Evolutionary conservation across 2,797 vertebrate species (phyloP).

Genomic region (Mareca penelope): DNA sequence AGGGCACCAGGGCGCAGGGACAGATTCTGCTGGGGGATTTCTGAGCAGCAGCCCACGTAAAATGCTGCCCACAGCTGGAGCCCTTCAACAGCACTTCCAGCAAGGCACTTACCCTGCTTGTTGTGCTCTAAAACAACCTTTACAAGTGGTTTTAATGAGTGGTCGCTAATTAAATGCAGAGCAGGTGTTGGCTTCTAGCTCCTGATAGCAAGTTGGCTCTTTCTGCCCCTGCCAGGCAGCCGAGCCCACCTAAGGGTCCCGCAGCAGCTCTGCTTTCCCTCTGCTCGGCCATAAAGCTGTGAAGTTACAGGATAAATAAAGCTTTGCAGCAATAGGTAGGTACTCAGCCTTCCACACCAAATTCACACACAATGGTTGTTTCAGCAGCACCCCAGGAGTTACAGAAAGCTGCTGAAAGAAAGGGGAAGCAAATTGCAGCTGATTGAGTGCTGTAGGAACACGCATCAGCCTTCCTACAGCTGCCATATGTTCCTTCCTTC

Average conservation of each 20-base stretch:
- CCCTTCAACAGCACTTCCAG: neutral
- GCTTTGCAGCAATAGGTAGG: neutral
- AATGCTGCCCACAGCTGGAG: neutral
- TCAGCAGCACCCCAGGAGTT: neutral
- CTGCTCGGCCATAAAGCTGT: neutral
- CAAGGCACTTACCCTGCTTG: neutral
- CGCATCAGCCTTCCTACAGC: neutral
- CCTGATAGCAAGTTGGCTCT: neutral
- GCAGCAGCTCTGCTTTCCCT: neutral
- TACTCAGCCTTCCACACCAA: neutral
- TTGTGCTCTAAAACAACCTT: neutral
- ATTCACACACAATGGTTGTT: neutral
- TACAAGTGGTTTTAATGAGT: neutral
- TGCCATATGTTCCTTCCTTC: neutral
- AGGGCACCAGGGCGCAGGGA: fast-evolving
- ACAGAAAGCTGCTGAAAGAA: neutral
- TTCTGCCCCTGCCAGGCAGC: neutral
- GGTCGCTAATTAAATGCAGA: neutral
- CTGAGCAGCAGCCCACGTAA: fast-evolving
- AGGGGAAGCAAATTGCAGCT: neutral
- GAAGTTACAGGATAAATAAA: neutral
- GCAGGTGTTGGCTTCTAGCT: neutral
- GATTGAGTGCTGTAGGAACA: neutral
- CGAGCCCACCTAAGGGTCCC: neutral
- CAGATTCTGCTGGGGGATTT: neutral